Evolutionary conservation across 1,140 invertebrate species (phyloP), one percentile per base, ranked within the genome.

Genomic region (Procambarus virginalis): DNA sequence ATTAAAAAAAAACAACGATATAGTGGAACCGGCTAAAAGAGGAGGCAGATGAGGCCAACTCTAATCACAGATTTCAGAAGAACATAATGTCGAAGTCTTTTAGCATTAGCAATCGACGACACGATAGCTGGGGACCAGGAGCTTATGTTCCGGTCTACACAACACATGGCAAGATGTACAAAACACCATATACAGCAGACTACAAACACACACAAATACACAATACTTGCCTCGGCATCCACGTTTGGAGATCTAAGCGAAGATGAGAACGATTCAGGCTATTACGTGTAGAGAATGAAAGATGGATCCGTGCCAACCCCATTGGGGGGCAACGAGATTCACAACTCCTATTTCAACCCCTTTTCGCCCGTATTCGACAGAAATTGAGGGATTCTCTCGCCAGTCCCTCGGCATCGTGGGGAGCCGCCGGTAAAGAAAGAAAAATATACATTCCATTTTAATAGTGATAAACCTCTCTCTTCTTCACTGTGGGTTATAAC

Each of bases 141-240:
- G 34, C 34, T 34, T 34, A 34, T 34, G 34, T 34, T 34, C 34
- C 34, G 1, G 34, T 34, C 34, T 34, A 1, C 34, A 34, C 34
- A 34, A 34, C 34, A 34, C 75, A 76, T 5, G 46, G 34, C 34
- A 45, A 76, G 55, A 6, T 5, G 34, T 20, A 75, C 8, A 76
- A 8, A 76, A 76, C 75, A 76, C 75, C 8, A 34, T 34, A 34
- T 34, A 34, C 34, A 34, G 34, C 34, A 34, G 34, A 34, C 34
- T 34, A 49, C 76, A 78, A 45, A 78, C 76, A 78, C 76, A 78
- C 76, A 51, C 49, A 78, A 10, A 78, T 14, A 49, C 46, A 49
- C 46, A n/a, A 22, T n/a, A 22, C 68, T 20, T 20, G 20, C n/a
- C 22, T 10, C n/a, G 3, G 6, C 68, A 73, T 64, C 60, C 4